A percentile compares a stretch with the other conserved stretches of the same genome.
phyloP scores from a whole-genome alignment of 2,113 vertebrate genomes.

The Aix galericulata region DNA sequence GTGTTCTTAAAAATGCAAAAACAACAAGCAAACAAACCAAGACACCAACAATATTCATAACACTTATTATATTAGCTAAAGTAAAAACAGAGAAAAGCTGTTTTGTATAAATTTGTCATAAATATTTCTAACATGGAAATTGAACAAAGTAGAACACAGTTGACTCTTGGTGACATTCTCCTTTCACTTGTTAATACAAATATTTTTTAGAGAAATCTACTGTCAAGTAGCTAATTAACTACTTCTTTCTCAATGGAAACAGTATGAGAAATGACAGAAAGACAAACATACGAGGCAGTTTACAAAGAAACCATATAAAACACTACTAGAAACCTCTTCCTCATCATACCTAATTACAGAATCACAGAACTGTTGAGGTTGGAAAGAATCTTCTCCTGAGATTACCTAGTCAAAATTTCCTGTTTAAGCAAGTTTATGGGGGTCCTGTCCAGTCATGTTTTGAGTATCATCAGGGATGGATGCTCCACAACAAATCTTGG shows the following conservation, averaged over 20 bases:
- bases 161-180: neutral
- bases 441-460: neutral
- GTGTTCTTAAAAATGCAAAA: neutral
- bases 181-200: neutral
- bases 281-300: neutral
- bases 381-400: neutral
- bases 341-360: neutral
- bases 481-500: neutral
- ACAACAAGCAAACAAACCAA: neutral
- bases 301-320: neutral
- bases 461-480: neutral
- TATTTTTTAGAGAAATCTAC: neutral
- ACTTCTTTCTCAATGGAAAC: neutral
- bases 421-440: neutral
- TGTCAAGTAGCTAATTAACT: neutral
- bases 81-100: neutral
- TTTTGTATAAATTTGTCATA: neutral
- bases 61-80: neutral
- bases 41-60: neutral
- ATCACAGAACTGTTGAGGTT: neutral
- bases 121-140: neutral
- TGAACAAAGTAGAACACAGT: neutral
- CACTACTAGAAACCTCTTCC: neutral
- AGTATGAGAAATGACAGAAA: neutral
- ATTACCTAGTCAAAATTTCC: neutral